Conservation (phyloP, 2,797 vertebrate species). For the Champsocephalus esox region DNA sequence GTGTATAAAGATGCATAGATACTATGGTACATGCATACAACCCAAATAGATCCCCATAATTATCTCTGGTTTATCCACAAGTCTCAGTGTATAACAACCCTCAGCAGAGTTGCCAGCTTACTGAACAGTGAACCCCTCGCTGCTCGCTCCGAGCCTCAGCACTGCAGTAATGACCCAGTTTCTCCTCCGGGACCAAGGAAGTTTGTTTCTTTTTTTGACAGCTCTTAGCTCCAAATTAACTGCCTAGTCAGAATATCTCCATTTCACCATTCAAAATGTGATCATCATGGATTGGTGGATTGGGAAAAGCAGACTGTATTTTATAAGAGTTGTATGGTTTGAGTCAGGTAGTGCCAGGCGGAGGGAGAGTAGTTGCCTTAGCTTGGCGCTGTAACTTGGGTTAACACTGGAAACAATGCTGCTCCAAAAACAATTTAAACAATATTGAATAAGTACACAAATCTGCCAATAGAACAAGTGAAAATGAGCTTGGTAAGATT, state of each 20-base stretch:
- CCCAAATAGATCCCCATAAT: not conserved
- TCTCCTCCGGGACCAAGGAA: conserved; percentile 42
- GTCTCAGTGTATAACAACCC: not conserved
- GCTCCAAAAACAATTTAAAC: too few species aligned
- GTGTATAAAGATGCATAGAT: not conserved
- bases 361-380: too few species aligned
- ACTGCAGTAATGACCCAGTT: conserved; percentile 53
- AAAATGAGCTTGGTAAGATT: too few species aligned
- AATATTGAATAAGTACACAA: too few species aligned
- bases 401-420: too few species aligned
- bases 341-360: too few species aligned
- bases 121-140: conserved; percentile 9
- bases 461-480: too few species aligned
- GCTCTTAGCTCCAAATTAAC: conserved; percentile 55
- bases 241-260: conserved; percentile 39
- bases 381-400: too few species aligned
- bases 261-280: conserved; percentile 23
- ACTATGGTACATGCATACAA: not conserved
- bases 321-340: not conserved
- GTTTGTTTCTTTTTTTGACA: conserved; percentile 45
- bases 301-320: conserved; percentile 12
- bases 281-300: conserved; percentile 24
- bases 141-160: conserved; percentile 27
- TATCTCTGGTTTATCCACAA: not conserved
- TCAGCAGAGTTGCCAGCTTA: conserved; percentile 5